These are phyloP conservation scores for Armadillidium nasatum DNA, from an alignment of 1,140 invertebrate genomes.

Conservation along the genomic window DNA sequence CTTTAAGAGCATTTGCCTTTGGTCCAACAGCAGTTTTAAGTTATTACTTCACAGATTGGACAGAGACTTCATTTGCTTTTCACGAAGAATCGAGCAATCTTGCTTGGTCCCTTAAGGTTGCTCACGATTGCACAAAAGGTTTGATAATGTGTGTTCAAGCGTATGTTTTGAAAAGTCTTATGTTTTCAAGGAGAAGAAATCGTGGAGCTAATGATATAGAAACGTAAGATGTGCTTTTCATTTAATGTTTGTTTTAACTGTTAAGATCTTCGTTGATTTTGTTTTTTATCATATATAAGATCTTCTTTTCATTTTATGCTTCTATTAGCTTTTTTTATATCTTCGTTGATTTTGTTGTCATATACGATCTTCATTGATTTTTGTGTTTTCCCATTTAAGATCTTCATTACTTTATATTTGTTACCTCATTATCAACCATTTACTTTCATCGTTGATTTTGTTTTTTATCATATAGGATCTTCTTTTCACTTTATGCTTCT, in stretches of 20 bases:
- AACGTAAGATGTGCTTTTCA: background rate
- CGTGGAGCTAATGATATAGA: background rate
- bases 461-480: background rate
- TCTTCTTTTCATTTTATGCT: background rate
- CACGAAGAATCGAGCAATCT: background rate
- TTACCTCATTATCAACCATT: background rate
- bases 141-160: conserved; percentile 4
- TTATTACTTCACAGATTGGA: background rate
- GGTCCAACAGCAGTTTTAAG: background rate
- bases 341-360: background rate
- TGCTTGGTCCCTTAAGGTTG: background rate
- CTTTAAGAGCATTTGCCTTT: background rate
- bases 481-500: background rate
- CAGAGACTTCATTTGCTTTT: background rate
- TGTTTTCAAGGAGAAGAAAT: background rate
- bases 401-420: no score
- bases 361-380: background rate
- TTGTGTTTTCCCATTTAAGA: no score
- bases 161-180: background rate
- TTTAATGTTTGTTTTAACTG: background rate
- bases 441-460: background rate
- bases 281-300: background rate
- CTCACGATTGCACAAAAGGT: background rate
- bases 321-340: no score
- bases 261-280: background rate